Evolutionary conservation across 1,140 invertebrate species (phyloP), one percentile per base, ranked within the genome.

Genomic region (Lasioglossum albipes): DNA sequence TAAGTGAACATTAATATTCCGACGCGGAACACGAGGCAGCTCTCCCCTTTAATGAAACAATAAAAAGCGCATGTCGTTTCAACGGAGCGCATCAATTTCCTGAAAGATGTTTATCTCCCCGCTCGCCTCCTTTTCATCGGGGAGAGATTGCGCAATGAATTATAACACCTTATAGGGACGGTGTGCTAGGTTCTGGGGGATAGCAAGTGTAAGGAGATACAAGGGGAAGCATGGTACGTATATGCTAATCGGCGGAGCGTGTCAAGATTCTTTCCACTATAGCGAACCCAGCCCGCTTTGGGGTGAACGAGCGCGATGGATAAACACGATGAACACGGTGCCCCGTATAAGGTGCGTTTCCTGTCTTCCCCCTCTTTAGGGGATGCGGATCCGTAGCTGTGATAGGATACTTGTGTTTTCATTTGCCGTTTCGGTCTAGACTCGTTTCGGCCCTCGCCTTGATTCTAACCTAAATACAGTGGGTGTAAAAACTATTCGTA

Each of bases 151-250:
- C 71, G 69, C 81, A 87, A 86, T 86, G 86, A 87, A 89, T 85
- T 84, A 86, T 86, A 84, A 65, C 75, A 31, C 87, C 87, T 84
- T 88, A 84, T 83, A 88, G 64, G 85, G 82, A 49, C 45, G 70
- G 20, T 31, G 45, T 27, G 52, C 10, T 12, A 49, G 20, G 69
- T 69, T 36, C 54, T 42, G 45, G 22, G 70, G 70, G 64, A 72
- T 57, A 57, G 70, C 70, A 73, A 68, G 65, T 72, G 64, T 67
- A 74, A 59, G 67, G 72, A 57, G 41, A 49, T 59, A 79, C 77
- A 27, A 74, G 70, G 77, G 82, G 45, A 13, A 76, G 68, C 71
- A 49, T 57, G 31, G 36, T 72, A 69, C 79, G 72, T 73, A 75
- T 85, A 85, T 84, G 84, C 84, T 84, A 85, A 85, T 85, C 84